Evolutionary conservation across 2,888 invertebrate species (phyloP).

Genomic region (Tachystola acroxantha): DNA sequence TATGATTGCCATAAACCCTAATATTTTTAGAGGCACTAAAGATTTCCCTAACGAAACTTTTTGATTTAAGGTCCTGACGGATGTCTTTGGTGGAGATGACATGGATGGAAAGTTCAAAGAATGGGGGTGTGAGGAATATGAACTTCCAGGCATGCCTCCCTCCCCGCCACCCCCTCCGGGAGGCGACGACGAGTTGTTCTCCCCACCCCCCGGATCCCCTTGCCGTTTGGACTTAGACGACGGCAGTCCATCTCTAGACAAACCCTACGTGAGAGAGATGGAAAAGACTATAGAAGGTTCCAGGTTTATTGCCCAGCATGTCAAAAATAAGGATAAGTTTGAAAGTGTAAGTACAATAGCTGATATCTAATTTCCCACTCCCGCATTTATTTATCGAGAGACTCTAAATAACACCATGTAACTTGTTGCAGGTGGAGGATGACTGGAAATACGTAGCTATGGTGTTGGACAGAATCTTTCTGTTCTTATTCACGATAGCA

Average conservation of each 20-base stretch:
- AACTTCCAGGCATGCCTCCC: slow-evolving; percentile 84
- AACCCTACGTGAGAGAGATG: slow-evolving; percentile 89
- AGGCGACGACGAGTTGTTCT: slow-evolving; percentile 91
- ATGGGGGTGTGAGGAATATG: slow-evolving; percentile 83
- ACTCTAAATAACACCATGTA: too few relatives aligned
- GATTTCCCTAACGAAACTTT: too few relatives aligned
- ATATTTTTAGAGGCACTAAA: too few relatives aligned
- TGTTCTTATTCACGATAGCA: slow-evolving; percentile 96
- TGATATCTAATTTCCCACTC: neutral
- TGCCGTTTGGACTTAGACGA: slow-evolving; percentile 79
- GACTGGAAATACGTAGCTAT: slow-evolving; percentile 99
- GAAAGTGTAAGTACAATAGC: slow-evolving; percentile 87
- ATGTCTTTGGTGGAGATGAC: slow-evolving; percentile 83
- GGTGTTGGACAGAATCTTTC: slow-evolving; percentile 97
- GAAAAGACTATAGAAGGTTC: slow-evolving; percentile 96
- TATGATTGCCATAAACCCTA: too few relatives aligned
- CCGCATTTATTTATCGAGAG: too few relatives aligned
- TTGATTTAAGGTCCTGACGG: slow-evolving; percentile 82
- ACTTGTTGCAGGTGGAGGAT: slow-evolving; percentile 87
- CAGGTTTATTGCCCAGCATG: slow-evolving; percentile 96
- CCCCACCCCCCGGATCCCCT: slow-evolving; percentile 84
- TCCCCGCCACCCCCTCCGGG: slow-evolving; percentile 86
- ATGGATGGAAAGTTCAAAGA: slow-evolving; percentile 71
- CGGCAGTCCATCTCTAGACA: slow-evolving; percentile 88
- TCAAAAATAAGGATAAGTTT: slow-evolving; percentile 95